Base-by-base conservation (phyloP, 2,888 invertebrate species). In the Fragum sueziense region DNA sequence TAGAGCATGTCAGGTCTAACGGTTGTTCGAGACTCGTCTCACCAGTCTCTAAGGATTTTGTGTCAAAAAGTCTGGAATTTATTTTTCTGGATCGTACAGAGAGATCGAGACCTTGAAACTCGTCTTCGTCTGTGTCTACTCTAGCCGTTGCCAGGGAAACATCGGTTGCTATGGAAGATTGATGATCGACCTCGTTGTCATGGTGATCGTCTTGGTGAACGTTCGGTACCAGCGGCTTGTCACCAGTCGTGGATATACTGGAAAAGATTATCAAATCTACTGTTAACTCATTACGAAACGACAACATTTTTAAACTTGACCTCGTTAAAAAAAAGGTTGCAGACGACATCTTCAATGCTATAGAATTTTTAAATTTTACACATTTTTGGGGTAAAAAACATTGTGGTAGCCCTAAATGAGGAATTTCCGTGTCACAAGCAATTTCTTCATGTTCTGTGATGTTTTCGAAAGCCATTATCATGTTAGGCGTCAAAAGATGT, bases 101-200 rank as follows among this genome's bases (percentile, higher is more conserved):
- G 11, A 82, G 76, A 51, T 82, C 82, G 25, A 82, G 59, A 22
- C 82, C 82, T 47, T 82, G 82, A 29, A 76, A 82, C 52, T 82
- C 76, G 7, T 82, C 82, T 27, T 82, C 82, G 31, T 82, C 82
- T 3, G 79, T 78, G 41, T 81, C 77, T 2, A 81, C 69, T 4
- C 81, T 51, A 7, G 81, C 51, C 6, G 81, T 81, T 77, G 81
- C 81, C 57, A 81, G 41, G 68, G 81, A 81, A 25, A 81, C 81
- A 29, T 81, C 81, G 9, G 70, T 76, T 68, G 65, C 61, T 41
- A 74, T 85, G 51, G 75, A 74, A 51, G 67, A 76, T 33, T 78
- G 31, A 2, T 78, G 75, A 29, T 82, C 70, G 68, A 76, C 73
- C 2, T 78, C 77, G 27, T 80, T 73, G 70, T 76, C 73, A 67